phyloP scores from a whole-genome alignment of 1,140 invertebrate species.

The Drosophila gunungcola region DNA sequence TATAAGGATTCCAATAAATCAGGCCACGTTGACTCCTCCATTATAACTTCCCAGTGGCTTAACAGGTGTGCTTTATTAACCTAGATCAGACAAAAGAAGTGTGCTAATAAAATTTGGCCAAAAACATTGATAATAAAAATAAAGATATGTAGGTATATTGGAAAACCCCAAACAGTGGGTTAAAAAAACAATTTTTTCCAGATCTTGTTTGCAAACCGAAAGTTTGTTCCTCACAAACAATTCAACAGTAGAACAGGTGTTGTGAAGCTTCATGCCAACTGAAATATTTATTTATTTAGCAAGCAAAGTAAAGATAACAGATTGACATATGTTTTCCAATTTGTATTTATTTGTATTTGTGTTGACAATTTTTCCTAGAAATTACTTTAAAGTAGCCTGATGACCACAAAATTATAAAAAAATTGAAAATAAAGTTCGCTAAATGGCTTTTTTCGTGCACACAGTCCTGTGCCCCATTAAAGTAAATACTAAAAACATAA shows the following conservation, averaged over 20 bases:
- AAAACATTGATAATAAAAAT: neutral
- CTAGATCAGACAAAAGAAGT: neutral
- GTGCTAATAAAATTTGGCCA: neutral
- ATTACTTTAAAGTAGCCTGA: constrained; percentile 30
- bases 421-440: constrained; percentile 17
- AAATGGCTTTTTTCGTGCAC: constrained; percentile 17
- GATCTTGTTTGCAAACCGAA: neutral
- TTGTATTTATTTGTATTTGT: constrained; percentile 28
- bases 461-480: constrained; percentile 17
- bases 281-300: neutral
- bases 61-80: neutral
- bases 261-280: neutral
- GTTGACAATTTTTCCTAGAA: constrained; percentile 31
- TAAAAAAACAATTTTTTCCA: neutral
- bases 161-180: neutral
- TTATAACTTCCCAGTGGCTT: neutral
- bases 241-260: neutral
- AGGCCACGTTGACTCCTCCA: too few species aligned
- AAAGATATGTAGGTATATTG: too few species aligned
- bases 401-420: constrained; percentile 14
- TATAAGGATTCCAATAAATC: too few species aligned
- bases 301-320: neutral
- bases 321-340: constrained; percentile 12
- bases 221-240: neutral
- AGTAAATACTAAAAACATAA: constrained; percentile 12